Evolutionary conservation across 30 jellyfish, hydroid and myxozoan genomes (phyloP), one percentile per base, ranked within the genome.

Genomic region (Hydractinia echinata): DNA sequence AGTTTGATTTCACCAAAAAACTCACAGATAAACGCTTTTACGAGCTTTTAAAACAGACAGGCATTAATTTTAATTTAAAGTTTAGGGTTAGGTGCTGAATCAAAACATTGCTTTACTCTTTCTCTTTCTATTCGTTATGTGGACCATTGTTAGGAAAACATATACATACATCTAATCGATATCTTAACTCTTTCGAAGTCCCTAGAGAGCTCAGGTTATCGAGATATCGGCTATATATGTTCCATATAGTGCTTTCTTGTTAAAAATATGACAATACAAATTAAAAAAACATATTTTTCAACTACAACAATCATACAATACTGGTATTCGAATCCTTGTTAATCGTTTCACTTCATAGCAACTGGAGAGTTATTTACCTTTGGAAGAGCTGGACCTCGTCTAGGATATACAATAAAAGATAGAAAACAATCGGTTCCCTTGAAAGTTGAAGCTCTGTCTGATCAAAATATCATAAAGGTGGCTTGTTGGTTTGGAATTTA

Each of bases 311-410:
- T 13, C 55, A 54, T 30, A 30, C 44, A 30, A 14, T 68, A 0
- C 21, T 10, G 3, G n/a, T 20, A 21, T 14, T 68, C 3, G 1
- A 14, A 10, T 52, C 44, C 44, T 30, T 30, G 44, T 30, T 30
- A 30, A 30, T 30, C 44, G 44, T 2, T 30, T 30, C 44, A 30
- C 48, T 83, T 55, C 53, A 49, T 58, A 93, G 99, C 87, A 30
- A 82, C 92, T 54, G 99, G 99, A 30, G 87, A 79, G 51, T 82
- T 93, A 64, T 93, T 73, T 72, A 39, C 89, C 4, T 93, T 95
- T 89, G 99, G 99, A 19, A 54, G 99, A 48, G 90, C 99, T 8
- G 96, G 96, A 19, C 88, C 96, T 11, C 85, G 74, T 54, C 95
- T 93, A 51, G 99, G 99, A 19, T 87, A 86, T 82, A 76, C 94